Base-by-base conservation (phyloP, 2,113 vertebrate species). In the Nibea albiflora region DNA sequence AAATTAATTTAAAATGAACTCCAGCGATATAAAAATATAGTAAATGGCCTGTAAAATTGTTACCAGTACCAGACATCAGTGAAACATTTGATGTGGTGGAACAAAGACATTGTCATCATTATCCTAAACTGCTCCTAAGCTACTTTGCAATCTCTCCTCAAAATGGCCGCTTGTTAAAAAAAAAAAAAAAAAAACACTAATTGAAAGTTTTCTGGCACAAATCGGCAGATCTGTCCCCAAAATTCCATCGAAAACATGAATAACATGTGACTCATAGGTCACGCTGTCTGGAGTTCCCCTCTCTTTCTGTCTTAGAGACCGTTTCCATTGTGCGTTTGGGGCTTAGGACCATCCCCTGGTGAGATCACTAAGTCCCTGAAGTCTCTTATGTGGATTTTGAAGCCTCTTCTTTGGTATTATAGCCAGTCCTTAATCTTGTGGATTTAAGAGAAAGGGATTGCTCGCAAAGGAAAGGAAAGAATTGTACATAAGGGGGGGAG, bases 381-480 rank as follows among this genome's bases (percentile, higher is more conserved):
- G 86, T 84, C 85, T 77, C 77, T 86, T 88, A 69, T 84, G 81
- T 72, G 85, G 85, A 82, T 75, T 89, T 22, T 53, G 65, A 86
- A 88, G 89, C 89, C 61, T 90, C 88, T 89, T 89, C 90, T 89
- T 90, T 78, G 66, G 89, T 90, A 89, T 92, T 88, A 90, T 19
- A 57, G 76, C 71, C 69, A 67, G 66, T 71, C 64, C 83, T 87
- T 89, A 92, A 93, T 91, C 88, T 88, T 62, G 20, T 42, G 87
- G 92, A 88, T 89, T 91, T 84, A 76, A 78, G 77, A 62, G 67
- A 82, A 85, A 77, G 15, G n/a, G 87, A 89, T 90, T 89, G 73
- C 66, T 81, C 57, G 86, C 64, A 39, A 81, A 79, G 64, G 80
- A 87, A 88, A 76, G 46, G 39, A 76, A 88, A 89, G 85, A 56